These are phyloP conservation scores for Trisateles emortualis DNA, from an alignment of 2,888 invertebrate genomes.

Conservation along the genomic window DNA sequence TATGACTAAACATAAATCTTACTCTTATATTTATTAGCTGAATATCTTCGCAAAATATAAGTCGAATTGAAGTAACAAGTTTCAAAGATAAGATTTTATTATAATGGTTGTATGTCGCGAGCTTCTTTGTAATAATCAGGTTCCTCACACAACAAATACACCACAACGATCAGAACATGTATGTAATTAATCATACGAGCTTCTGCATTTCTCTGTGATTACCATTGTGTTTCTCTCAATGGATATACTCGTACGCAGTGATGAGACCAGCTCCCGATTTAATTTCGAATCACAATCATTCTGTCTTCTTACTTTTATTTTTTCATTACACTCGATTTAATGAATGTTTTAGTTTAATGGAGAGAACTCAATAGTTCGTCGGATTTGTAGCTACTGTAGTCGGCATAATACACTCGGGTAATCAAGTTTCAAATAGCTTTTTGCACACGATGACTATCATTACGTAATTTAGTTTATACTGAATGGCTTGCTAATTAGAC, in stretches of 20 bases:
- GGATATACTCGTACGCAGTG: constrained; percentile 48
- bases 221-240: constrained; percentile 71
- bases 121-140: constrained; percentile 23
- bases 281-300: constrained; percentile 68
- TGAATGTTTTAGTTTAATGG: constrained; percentile 66
- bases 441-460: constrained; percentile 45
- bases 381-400: constrained; percentile 44
- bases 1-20: too few relatives aligned
- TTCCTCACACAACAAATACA: constrained; percentile 26
- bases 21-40: neutral
- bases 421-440: constrained; percentile 47
- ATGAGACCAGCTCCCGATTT: constrained; percentile 70
- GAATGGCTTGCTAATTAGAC: constrained; percentile 45
- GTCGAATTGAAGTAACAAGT: neutral
- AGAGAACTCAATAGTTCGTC: constrained; percentile 53
- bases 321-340: constrained; percentile 65
- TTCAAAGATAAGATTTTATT: constrained; percentile 23
- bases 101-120: constrained; percentile 21
- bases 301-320: constrained; percentile 61
- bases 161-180: constrained; percentile 28
- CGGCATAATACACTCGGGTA: constrained; percentile 41
- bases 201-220: constrained; percentile 70
- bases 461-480: constrained; percentile 45
- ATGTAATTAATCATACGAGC: constrained; percentile 73
- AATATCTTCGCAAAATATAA: neutral